A percentile compares a stretch with the other conserved stretches of the same genome.
Evolutionary conservation across 2,113 vertebrate species (phyloP).

Genomic region (Solea senegalensis): DNA sequence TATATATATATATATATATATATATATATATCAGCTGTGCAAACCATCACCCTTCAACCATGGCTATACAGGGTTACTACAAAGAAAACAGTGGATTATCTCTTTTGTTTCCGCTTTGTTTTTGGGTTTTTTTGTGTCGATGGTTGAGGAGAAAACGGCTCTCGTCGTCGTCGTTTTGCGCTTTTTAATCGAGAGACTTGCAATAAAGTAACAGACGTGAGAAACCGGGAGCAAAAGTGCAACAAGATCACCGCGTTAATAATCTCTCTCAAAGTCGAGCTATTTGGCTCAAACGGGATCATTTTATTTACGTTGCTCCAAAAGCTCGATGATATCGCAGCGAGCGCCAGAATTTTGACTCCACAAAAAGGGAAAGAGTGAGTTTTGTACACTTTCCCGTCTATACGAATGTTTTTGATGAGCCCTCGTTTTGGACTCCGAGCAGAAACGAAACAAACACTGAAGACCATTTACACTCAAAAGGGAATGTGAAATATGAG

Average conservation of each 20-base stretch:
- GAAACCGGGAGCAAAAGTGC: slow-evolving; percentile 45
- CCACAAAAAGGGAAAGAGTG: slow-evolving; percentile 21
- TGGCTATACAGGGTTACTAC: slow-evolving; percentile 73
- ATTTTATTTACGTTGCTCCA: slow-evolving; percentile 33
- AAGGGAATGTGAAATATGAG: slow-evolving; percentile 69
- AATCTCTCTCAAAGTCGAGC: slow-evolving; percentile 28
- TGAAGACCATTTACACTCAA: slow-evolving; percentile 26
- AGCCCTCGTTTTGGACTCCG: slow-evolving; percentile 32
- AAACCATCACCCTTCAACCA: slow-evolving; percentile 84
- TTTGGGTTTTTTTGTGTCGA: slow-evolving; percentile 73
- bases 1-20: neutral
- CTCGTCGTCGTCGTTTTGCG: slow-evolving; percentile 85
- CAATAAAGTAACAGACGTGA: slow-evolving; percentile 85
- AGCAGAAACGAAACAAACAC: slow-evolving; percentile 36
- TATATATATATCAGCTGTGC: slow-evolving; percentile 85
- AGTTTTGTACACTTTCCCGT: slow-evolving; percentile 40
- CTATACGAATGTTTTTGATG: slow-evolving; percentile 33
- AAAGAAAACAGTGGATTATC: slow-evolving; percentile 60
- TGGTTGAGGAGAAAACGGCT: slow-evolving; percentile 86
- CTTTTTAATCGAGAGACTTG: slow-evolving; percentile 87
- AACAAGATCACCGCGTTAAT: slow-evolving; percentile 45
- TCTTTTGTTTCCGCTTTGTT: slow-evolving; percentile 87
- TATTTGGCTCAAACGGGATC: slow-evolving; percentile 34
- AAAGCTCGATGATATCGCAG: slow-evolving; percentile 36
- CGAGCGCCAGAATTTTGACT: slow-evolving; percentile 36